These are phyloP conservation scores for Xylophagus ater DNA, from an alignment of 2,888 invertebrate genomes.

Conservation along the genomic window DNA sequence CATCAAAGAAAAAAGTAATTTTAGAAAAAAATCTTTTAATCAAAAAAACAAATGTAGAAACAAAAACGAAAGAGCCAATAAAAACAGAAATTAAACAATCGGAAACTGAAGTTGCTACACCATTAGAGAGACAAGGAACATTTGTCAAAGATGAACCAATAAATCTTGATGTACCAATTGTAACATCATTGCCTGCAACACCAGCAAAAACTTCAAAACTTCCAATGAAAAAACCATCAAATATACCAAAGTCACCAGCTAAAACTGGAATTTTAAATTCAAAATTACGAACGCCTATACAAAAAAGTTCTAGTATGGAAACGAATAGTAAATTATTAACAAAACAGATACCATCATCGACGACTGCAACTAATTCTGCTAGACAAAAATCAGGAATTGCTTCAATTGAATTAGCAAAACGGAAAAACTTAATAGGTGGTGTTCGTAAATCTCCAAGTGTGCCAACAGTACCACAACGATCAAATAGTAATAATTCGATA, in stretches of 20 bases:
- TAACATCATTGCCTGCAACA: conserved; percentile 23
- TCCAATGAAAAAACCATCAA: conserved; percentile 28
- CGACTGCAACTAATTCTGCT: conserved; percentile 27
- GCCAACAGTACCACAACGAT: conserved; percentile 28
- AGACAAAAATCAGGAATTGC: conserved; percentile 19
- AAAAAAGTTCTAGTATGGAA: conserved; percentile 15
- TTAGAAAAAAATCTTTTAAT: conserved; percentile 18
- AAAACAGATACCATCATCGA: conserved; percentile 24
- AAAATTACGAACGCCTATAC: conserved; percentile 40
- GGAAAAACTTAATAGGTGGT: conserved; percentile 17
- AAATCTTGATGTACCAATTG: conserved; percentile 33
- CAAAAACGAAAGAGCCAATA: conserved; percentile 24
- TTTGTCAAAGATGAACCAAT: conserved; percentile 76
- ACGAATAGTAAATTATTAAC: conserved; percentile 14
- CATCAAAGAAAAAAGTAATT: conserved; percentile 23
- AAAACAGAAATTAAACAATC: conserved; percentile 17
- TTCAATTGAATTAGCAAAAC: conserved; percentile 8
- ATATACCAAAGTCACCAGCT: conserved; percentile 15
- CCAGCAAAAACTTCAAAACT: conserved; percentile 30
- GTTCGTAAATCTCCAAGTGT: conserved; percentile 21
- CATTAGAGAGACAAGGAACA: conserved; percentile 74
- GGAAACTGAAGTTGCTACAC: conserved; percentile 25
- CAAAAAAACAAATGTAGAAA: conserved; percentile 10
- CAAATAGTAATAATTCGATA: conserved; percentile 35
- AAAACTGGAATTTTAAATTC: conserved; percentile 14